Base-by-base conservation (phyloP, 1,140 invertebrate genomes). In the Hycleus cichorii region DNA sequence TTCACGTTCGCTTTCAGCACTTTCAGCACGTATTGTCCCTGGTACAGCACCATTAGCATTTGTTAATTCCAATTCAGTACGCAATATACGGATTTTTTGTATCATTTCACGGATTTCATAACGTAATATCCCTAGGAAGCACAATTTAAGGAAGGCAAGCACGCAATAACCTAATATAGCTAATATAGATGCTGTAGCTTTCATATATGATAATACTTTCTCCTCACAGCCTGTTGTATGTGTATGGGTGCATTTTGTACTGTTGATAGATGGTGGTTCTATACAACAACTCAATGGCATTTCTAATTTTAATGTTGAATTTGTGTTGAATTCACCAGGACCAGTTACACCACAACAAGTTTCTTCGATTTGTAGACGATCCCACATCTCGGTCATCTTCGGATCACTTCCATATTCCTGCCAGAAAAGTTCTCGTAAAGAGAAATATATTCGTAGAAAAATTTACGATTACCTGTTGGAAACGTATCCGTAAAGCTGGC, bases 31-130 rank as follows among this genome's bases (percentile, higher is more conserved):
- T 71, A 57, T 75, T 51, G 44, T 74, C 67, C 59, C 80, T 70
- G 58, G 78, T 75, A 72, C 68, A 24, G 69, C 67, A 4, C 72
- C 72, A 56, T 72, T 72, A 2, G 64, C 66, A 48, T 47, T 53
- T n/a, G 69, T 67, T 53, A 72, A 39, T 39, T 78, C 78, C 49
- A 81, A 67, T 64, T 82, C 81, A 54, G 75, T 79, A 59, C 77
- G 74, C 58, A 82, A 72, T 67, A 83, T 80, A 64, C 75, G 80
- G 72, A 94, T 93, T 75, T 93, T 94, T 69, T 93, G 89, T 65
- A 94, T 91, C 90, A 92, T 92, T 70, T 92, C 90, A 49, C 85
- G 80, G 64, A 91, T 90, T 76, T 91, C 88, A 74, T 90, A 90
- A 44, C 85, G 78, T 39, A 94, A 78, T 66, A 94, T 93, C 26